phyloP scores from a whole-genome alignment of 2,113 vertebrate genomes.

The Phrynocephalus versicolor region DNA sequence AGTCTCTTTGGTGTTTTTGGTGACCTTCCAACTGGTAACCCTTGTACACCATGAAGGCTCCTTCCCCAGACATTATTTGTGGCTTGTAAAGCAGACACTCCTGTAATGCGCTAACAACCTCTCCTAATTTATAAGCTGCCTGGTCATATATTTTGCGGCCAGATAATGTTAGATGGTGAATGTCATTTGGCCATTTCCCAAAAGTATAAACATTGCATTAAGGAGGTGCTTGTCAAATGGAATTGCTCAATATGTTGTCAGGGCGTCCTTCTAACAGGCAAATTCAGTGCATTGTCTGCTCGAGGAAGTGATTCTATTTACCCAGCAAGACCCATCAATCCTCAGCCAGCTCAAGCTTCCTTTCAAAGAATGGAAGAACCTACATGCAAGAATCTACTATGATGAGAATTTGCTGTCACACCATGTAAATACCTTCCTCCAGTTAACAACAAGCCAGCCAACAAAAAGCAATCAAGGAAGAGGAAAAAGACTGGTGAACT shows the following conservation, averaged over 20 bases:
- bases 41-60: constrained; percentile 43
- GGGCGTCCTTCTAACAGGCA: constrained; percentile 43
- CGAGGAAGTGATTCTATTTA: constrained; percentile 40
- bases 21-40: background rate
- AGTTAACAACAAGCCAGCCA: background rate
- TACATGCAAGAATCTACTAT: background rate
- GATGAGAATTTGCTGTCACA: background rate
- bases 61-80: constrained; percentile 55
- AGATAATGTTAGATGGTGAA: constrained; percentile 66
- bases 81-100: constrained; percentile 36
- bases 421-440: background rate
- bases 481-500: background rate
- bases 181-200: constrained; percentile 73
- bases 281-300: constrained; percentile 47
- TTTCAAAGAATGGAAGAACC: background rate
- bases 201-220: constrained; percentile 72
- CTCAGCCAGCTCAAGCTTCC: background rate
- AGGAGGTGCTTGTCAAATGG: constrained; percentile 44
- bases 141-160: constrained; percentile 63
- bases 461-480: background rate
- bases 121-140: constrained; percentile 56
- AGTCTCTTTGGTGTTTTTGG: too few relatives aligned
- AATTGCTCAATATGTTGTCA: constrained; percentile 63
- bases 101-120: constrained; percentile 47
- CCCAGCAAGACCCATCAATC: constrained; percentile 28